Evolutionary conservation across 2,113 vertebrate species (phyloP), one percentile per base, ranked within the genome.

Genomic region (Odontophorus gujanensis): DNA sequence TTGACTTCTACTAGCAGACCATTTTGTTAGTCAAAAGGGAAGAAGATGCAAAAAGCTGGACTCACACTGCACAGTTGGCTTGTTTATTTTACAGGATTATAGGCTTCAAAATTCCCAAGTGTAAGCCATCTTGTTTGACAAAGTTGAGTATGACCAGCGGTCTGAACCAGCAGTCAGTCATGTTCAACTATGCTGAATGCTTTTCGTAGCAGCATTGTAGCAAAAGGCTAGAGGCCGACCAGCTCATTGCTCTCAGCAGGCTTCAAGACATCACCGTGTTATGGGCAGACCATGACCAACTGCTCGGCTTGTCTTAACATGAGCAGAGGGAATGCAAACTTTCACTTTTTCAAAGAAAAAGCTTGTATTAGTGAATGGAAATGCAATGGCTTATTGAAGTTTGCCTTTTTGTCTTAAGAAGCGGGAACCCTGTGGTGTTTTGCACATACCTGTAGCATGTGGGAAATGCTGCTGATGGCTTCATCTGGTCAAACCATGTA

Each of bases 61-160:
- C 19, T 92, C 38, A 32, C 34, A 34, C 55, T 74, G 55, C 13
- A 38, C 15, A 53, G 1, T 85, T 53, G 36, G 30, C 47, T 84
- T 90, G 30, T 92, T 93, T 81, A 38, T 85, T 92, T 91, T 69
- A 57, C 55, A 81, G 16, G 11, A 3, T 43, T 89, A 43, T 50
- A 61, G 12, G 20, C 26, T 51, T 19, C 53, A 72, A 16, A 55
- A 68, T 84, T 86, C 24, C 62, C 53, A 76, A 65, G n/a, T 21
- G n/a, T 45, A 77, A 89, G 28, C 73, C 43, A 42, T 45, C 6
- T 2, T 20, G 32, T 65, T 63, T 90, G 74, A 76, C 74, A 85
- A 81, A 66, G 81, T 34, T 62, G 81, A 92, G 58, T 42, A 66
- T 50, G 74, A 84, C 83, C 76, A 88, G 81, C 50, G 58, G 48